Base-by-base conservation (phyloP, 2,888 invertebrate genomes). In the Aporophyla nigra region DNA sequence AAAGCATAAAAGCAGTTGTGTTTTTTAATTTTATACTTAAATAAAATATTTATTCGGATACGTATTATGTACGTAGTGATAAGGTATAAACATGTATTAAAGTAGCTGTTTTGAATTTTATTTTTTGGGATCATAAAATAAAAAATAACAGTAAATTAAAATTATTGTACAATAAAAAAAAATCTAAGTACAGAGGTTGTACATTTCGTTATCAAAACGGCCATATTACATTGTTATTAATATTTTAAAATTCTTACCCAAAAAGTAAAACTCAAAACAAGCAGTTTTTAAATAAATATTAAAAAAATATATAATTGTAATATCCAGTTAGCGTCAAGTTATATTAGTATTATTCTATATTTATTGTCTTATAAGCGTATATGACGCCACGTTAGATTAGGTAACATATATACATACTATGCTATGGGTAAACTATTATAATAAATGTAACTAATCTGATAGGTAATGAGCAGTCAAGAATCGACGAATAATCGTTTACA, bases 11-110 rank as follows among this genome's bases (percentile, higher is more conserved):
- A 90, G 89, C 91, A 92, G 94, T 94, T 95, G 94, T 94, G 93
- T 94, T 94, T 96, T 95, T 95, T 94, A 95, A 95, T 96, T 96
- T 96, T 96, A 95, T 96, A 95, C 95, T 94, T 95, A 94, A 93
- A 93, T 87, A 86, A 88, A 92, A 93, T 95, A 95, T 95, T 95
- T 95, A 95, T 95, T 95, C 93, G 92, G 87, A 94, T 95, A 94
- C 93, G 93, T 95, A 94, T 93, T 86, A 90, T 91, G 91, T 93
- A 93, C 90, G 91, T 95, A 94, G 92, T 83, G 83, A 85, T 94
- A 94, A 93, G 93, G 67, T 87, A 86, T 86, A 76, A 33, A 82
- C 73, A 83, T 83, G 80, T 85, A 88, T 84, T 75, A 76, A 84
- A 85, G 81, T 86, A 81, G 68, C 79, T 74, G 85, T 86, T 87